phyloP scores from a whole-genome alignment of 2,797 vertebrate species.

The Triplophysa bombifrons region DNA sequence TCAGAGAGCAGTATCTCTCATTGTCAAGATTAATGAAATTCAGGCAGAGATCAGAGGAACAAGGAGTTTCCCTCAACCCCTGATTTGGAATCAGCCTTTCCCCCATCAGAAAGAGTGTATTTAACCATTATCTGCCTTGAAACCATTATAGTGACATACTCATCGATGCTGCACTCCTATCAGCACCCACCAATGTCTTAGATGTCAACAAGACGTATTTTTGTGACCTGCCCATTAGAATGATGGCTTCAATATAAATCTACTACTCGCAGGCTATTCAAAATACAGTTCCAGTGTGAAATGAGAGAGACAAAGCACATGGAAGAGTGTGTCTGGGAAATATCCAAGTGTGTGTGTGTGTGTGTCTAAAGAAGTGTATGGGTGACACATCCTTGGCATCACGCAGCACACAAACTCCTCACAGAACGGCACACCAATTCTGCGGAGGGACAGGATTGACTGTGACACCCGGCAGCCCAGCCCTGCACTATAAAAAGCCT shows the following conservation, averaged over 20 bases:
- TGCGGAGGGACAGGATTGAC: constrained; percentile 70
- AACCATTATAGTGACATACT: constrained; percentile 45
- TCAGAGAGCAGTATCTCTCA: constrained; percentile 55
- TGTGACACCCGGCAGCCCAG: constrained; percentile 72
- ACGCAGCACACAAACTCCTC: constrained; percentile 37
- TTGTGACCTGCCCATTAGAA: constrained; percentile 59
- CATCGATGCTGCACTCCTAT: constrained; percentile 55
- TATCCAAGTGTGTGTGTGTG: constrained; percentile 34
- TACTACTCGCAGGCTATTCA: constrained; percentile 44
- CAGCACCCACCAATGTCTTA: constrained; percentile 54
- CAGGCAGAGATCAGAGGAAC: constrained; percentile 50
- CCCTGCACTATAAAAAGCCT: constrained; percentile 79
- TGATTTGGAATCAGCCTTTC: constrained; percentile 32
- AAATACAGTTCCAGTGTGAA: constrained; percentile 44
- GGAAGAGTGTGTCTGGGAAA: constrained; percentile 26
- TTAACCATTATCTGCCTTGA: constrained; percentile 42
- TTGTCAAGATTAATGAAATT: constrained; percentile 61
- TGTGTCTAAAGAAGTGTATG: constrained; percentile 36
- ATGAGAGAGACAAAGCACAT: constrained; percentile 50
- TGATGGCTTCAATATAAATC: constrained; percentile 44
- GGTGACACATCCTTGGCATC: constrained; percentile 61
- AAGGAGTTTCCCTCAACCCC: constrained; percentile 47
- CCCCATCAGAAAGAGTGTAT: constrained; percentile 30
- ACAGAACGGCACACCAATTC: constrained; percentile 46
- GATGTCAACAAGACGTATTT: constrained; percentile 58